A percentile compares a stretch with the other conserved stretches of the same genome.
Evolutionary conservation across 2,797 vertebrate species (phyloP).

Genomic region (Florisuga fusca): DNA sequence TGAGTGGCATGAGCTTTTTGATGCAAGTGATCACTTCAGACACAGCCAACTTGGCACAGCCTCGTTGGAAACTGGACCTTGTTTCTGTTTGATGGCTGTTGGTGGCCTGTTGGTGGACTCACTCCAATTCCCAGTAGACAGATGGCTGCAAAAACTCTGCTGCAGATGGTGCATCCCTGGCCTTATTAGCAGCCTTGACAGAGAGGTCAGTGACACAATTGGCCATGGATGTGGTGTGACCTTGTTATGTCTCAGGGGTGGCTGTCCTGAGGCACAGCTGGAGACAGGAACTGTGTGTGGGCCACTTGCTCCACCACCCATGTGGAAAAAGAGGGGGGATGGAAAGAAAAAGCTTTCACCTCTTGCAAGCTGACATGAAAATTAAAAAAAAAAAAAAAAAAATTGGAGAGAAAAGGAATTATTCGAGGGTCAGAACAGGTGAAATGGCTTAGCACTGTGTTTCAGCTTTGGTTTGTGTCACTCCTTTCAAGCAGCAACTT

Average conservation of each 20-base stretch:
- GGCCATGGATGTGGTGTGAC: neutral
- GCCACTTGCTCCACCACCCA: neutral
- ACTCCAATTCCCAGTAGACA: conserved; percentile 55
- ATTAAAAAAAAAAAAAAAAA: neutral
- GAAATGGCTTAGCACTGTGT: neutral
- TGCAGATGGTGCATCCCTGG: conserved; percentile 59
- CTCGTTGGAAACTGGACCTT: neutral
- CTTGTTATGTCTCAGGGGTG: neutral
- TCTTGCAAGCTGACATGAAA: neutral
- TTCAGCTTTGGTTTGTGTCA: neutral
- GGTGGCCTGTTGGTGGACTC: conserved; percentile 64
- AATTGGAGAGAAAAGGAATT: neutral
- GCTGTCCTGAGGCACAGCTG: neutral
- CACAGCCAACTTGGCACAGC: conserved; percentile 16
- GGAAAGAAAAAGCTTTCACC: neutral
- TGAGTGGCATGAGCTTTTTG: neutral
- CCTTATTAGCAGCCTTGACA: conserved; percentile 29
- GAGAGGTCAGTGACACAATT: conserved; percentile 54
- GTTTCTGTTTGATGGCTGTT: conserved; percentile 31
- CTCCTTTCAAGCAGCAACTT: neutral
- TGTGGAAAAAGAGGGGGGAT: neutral
- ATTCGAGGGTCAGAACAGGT: neutral
- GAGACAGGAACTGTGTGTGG: neutral
- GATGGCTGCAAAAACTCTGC: conserved; percentile 51
- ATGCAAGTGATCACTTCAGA: neutral